Evolutionary conservation across 2,888 invertebrate genomes (phyloP), one percentile per base, ranked within the genome.

Genomic region (Furcula furcula): DNA sequence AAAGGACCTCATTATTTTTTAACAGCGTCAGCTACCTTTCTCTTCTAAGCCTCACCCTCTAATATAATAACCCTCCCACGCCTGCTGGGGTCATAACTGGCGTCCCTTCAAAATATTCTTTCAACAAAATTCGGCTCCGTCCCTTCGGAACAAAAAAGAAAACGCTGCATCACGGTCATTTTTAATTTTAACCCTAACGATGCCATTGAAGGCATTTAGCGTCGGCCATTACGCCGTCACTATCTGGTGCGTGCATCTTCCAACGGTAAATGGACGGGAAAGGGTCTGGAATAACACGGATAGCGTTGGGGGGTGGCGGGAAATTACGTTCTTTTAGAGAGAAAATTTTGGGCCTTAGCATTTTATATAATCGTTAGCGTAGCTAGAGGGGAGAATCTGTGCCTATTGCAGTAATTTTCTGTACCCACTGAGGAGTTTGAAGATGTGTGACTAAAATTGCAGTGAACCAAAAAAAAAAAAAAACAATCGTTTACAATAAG

Each of bases 141-240:
- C 80, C 81, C 74, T 81, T 79, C 56, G 49, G 54, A 71, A 73
- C 75, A 82, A 85, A 86, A 86, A 87, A 79, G 84, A 87, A 86
- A 85, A 64, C 72, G 87, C 87, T 65, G 71, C 68, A 76, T 88
- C 86, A 87, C 82, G 79, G 75, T 73, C 83, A 73, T 83, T 85
- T 87, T 86, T 87, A 88, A 88, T 87, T 85, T 86, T 70, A 69
- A 65, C 76, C 78, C 77, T 81, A 87, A 86, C 84, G 84, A 85
- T 73, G 81, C 74, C 74, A 82, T 83, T 82, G 78, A 72, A 76
- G 83, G 77, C 69, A 76, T 83, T 83, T 76, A 77, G 63, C 75
- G 74, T 52, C 59, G 52, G 65, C 76, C 83, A 83, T 84, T 84
- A 80, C 65, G 65, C 63, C 54, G 57, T 74, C 59, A 75, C 78